These are phyloP conservation scores for Aricia artaxerxes DNA, from an alignment of 2,888 invertebrate genomes.

Conservation along the genomic window DNA sequence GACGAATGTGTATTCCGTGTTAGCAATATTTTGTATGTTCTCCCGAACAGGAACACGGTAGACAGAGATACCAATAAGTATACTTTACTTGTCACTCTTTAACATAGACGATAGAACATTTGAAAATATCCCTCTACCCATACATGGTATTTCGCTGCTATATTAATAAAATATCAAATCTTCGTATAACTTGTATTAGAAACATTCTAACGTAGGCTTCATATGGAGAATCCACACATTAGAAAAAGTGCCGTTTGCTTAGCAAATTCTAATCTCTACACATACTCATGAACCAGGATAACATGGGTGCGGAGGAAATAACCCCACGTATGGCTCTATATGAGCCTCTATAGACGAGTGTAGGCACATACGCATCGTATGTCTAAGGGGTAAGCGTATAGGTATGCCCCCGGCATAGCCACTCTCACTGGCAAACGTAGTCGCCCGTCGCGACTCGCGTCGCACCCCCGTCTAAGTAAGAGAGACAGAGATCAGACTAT, in stretches of 20 bases:
- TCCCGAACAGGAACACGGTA: constrained; percentile 39
- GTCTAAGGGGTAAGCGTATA: constrained; percentile 69
- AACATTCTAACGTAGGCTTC: constrained; percentile 51
- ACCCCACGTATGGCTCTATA: constrained; percentile 65
- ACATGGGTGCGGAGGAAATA: constrained; percentile 62
- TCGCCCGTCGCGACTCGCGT: constrained; percentile 53
- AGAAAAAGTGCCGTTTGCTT: constrained; percentile 75
- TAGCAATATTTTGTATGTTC: constrained; percentile 42
- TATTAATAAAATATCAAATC: background rate
- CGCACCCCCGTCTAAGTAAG: constrained; percentile 62
- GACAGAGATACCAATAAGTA: constrained; percentile 27
- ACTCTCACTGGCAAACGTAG: constrained; percentile 51
- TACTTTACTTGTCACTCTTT: constrained; percentile 34
- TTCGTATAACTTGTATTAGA: constrained; percentile 48
- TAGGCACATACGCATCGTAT: constrained; percentile 70
- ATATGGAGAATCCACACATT: constrained; percentile 55
- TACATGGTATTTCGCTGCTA: background rate
- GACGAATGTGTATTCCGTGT: background rate
- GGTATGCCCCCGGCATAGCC: constrained; percentile 59
- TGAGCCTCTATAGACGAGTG: constrained; percentile 63
- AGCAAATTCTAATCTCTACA: constrained; percentile 80
- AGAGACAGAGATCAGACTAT: constrained; percentile 55
- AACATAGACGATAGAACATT: background rate
- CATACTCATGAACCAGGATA: constrained; percentile 75
- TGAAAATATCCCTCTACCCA: background rate